phyloP scores from a whole-genome alignment of 2,797 vertebrate genomes.

The Stomatorhinus walkeri region DNA sequence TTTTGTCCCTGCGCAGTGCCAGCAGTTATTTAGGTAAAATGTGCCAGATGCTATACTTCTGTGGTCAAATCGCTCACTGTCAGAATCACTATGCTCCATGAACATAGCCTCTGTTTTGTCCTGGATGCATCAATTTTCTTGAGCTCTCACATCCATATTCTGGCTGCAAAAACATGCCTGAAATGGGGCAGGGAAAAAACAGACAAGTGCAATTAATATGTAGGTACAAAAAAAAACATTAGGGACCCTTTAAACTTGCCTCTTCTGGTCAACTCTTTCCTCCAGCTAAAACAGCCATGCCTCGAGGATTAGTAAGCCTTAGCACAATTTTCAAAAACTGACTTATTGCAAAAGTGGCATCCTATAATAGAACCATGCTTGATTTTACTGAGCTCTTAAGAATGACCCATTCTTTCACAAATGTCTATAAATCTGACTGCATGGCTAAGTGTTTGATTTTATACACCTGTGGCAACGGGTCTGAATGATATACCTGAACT shows the following conservation, averaged over 20 bases:
- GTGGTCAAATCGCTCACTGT: constrained; percentile 4
- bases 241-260: neutral
- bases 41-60: neutral
- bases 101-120: neutral
- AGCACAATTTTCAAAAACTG: neutral
- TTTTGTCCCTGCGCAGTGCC: neutral
- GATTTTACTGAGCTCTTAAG: neutral
- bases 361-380: neutral
- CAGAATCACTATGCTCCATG: neutral
- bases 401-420: neutral
- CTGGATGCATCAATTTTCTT: neutral
- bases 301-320: neutral
- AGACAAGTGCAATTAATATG: neutral
- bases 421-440: neutral
- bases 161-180: neutral
- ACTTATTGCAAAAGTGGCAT: neutral
- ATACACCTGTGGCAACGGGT: neutral
- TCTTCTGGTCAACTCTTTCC: neutral
- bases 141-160: neutral
- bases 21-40: neutral
- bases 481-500: neutral
- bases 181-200: neutral
- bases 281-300: neutral
- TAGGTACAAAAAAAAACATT: neutral
- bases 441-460: neutral